Base-by-base conservation (phyloP, 2,797 vertebrate genomes). In the Ptychadena robeensis region DNA sequence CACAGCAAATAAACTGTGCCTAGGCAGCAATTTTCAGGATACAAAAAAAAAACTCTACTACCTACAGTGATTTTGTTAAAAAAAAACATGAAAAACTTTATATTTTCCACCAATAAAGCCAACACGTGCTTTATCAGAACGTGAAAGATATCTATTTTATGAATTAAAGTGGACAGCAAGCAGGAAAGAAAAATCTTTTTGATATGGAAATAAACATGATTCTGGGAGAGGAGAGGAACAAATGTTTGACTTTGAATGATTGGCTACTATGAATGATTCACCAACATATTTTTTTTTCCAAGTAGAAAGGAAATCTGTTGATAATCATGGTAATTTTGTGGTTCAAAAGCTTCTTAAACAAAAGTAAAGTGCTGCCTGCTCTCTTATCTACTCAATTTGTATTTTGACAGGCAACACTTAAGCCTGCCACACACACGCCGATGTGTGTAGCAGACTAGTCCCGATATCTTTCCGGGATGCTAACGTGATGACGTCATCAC, bases 311-410 rank as follows among this genome's bases (percentile, higher is more conserved):
- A 48, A 25, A 65, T 65, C 27, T 77, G 37, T 66, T 66, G 32
- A 44, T 32, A 66, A 48, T 44, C 28, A 65, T 22, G 34, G 22
- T 76, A 40, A 76, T 76, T 76, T 15, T 66, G 18, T 32, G 74
- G 15, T 31, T 61, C 38, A 38, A 65, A 76, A 34, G 75, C 70
- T 53, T 72, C 9, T 72, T 22, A 25, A 53, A 72, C 64, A 72
- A 53, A 78, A 31, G 61, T 77, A 66, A 66, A 66, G 63, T 66
- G 38, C 38, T 48, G 35, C 9, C 61, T 48, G 61, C 8, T 48
- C 38, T 77, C 63, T 66, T 77, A 75, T 65, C 61, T 65, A 8
- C 27, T 40, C 30, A 48, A n/a, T 69, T 69, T 68, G 44, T 74
- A 74, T 38, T 40, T 77, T 48, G 37, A 65, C 67, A 38, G 34